Percentiles rank a stretch among this genome's conserved stretches.
These are phyloP conservation scores for Crotalus tigris DNA, from an alignment of 2,113 vertebrate genomes.

Conservation along the genomic window DNA sequence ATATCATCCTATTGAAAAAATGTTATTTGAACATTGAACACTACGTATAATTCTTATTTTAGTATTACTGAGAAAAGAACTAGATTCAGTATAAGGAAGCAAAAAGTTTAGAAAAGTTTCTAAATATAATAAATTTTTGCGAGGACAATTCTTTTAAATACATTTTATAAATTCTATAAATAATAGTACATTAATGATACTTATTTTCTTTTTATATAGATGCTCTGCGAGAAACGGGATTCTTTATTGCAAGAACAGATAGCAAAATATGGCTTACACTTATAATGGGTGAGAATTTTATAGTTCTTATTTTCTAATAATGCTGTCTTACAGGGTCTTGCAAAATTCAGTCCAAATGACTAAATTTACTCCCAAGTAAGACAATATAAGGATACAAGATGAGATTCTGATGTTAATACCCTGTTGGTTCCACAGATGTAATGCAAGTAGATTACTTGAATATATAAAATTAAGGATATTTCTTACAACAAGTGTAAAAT, in stretches of 20 bases:
- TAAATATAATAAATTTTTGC: neutral
- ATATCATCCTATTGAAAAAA: neutral
- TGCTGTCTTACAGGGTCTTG: too few relatives aligned
- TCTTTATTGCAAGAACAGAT: conserved; percentile 32
- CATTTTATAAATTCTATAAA: neutral
- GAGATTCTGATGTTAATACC: neutral
- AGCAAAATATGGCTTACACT: conserved; percentile 60
- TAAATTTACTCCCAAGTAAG: neutral
- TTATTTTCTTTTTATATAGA: conserved; percentile 26
- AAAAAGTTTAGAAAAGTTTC: neutral
- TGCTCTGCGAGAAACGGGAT: conserved; percentile 38
- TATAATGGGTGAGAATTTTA: conserved; percentile 51
- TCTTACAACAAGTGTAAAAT: neutral
- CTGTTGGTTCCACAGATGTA: neutral
- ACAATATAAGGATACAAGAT: neutral
- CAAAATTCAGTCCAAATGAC: neutral
- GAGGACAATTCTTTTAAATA: neutral
- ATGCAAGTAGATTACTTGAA: neutral
- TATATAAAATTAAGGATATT: neutral
- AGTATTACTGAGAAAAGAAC: neutral
- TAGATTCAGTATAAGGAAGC: neutral
- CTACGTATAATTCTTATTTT: neutral
- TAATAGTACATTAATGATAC: neutral
- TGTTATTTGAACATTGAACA: neutral
- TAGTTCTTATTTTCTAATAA: neutral